Evolutionary conservation across 2,888 invertebrate species (phyloP).

Genomic region (Apodemia duryi): DNA sequence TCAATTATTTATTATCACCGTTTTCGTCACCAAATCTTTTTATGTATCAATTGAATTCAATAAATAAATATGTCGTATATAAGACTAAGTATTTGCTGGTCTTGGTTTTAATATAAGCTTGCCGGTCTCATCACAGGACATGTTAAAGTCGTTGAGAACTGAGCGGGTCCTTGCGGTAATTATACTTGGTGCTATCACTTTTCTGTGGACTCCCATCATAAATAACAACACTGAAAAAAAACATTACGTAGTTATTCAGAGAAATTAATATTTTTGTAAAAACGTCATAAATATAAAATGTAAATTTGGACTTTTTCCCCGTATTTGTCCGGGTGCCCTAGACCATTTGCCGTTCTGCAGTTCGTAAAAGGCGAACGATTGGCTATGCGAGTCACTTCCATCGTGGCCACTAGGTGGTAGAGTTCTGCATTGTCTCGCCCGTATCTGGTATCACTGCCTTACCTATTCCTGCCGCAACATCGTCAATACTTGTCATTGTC

Average conservation of each 20-base stretch:
- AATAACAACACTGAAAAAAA: conserved; percentile 87
- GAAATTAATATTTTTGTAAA: background rate
- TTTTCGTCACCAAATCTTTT: conserved; percentile 16
- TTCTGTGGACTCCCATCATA: conserved; percentile 94
- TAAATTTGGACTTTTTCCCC: no score
- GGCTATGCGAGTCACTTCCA: no score
- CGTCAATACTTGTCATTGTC: no score
- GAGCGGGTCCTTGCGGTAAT: conserved; percentile 94
- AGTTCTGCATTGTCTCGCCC: no score
- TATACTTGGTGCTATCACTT: conserved; percentile 97
- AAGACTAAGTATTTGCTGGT: conserved; percentile 71
- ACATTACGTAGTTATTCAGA: conserved; percentile 10
- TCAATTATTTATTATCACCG: no score
- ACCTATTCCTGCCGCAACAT: no score
- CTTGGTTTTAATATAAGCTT: conserved; percentile 96
- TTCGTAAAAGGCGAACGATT: no score
- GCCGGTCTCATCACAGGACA: conserved; percentile 98
- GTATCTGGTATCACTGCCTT: no score
- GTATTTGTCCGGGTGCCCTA: no score
- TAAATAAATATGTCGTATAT: conserved; percentile 17
- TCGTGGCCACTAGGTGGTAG: no score
- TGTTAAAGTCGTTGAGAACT: conserved; percentile 96
- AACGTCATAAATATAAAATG: no score
- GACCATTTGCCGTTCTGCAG: no score
- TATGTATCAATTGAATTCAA: background rate